Percentiles rank a stretch among this genome's conserved stretches.
Evolutionary conservation across 2,888 invertebrate genomes (phyloP).

Genomic region (Therioaphis trifolii): DNA sequence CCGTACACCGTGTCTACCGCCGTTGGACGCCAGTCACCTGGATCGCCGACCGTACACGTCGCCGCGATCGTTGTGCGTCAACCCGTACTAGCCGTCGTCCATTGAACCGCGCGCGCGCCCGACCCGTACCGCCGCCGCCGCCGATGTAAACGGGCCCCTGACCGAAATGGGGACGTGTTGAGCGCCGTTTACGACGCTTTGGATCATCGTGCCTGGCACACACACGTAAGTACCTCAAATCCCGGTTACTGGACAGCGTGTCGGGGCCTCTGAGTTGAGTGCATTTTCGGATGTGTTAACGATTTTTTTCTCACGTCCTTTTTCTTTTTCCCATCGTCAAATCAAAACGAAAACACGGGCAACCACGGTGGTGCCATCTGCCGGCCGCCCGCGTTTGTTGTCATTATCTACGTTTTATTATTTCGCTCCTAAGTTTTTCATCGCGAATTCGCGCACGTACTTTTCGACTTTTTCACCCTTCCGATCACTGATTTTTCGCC

Average conservation of each 20-base stretch:
- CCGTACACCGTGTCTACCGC: conserved; percentile 32
- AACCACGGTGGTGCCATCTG: conserved; percentile 59
- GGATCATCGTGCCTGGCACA: background rate
- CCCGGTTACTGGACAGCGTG: background rate
- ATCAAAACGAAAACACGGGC: conserved; percentile 61
- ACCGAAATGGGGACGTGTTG: conserved; percentile 60
- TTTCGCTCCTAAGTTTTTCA: conserved; percentile 35
- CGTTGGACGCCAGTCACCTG: background rate
- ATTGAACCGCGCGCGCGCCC: conserved; percentile 53
- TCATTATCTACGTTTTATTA: conserved; percentile 62
- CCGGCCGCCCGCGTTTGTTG: conserved; percentile 58
- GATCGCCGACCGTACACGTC: background rate
- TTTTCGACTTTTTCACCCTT: background rate
- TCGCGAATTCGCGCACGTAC: background rate
- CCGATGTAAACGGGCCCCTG: conserved; percentile 43
- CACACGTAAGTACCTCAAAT: conserved; percentile 16
- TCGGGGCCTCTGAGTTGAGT: background rate
- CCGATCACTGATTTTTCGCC: background rate
- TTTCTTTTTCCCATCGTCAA: conserved; percentile 30
- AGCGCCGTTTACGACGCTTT: conserved; percentile 24
- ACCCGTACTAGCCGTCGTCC: conserved; percentile 38
- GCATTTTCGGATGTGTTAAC: conserved; percentile 44
- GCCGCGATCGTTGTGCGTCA: background rate
- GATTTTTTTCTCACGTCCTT: conserved; percentile 53
- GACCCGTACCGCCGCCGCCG: conserved; percentile 24